Evolutionary conservation across 2,888 invertebrate species (phyloP).

Genomic region (Pammene aurita): DNA sequence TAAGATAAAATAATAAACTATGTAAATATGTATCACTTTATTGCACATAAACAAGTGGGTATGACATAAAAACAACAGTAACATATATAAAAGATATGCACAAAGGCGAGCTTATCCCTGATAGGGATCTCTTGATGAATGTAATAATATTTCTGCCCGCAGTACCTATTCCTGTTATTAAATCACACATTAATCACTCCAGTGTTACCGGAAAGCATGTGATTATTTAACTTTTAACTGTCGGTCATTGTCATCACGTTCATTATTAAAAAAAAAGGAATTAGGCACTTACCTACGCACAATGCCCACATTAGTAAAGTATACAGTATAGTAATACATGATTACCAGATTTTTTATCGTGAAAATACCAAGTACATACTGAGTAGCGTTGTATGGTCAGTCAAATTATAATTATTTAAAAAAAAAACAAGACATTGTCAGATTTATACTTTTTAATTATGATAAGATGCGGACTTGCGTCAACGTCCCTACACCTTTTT

Average conservation of each 20-base stretch:
- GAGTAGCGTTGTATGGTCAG: no score
- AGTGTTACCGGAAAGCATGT: slow-evolving; percentile 1
- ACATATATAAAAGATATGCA: no score
- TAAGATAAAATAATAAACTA: slow-evolving; percentile 11
- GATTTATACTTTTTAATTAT: slow-evolving; percentile 30
- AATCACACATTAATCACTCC: slow-evolving; percentile 12
- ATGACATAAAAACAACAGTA: no score
- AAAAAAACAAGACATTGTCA: slow-evolving; percentile 7
- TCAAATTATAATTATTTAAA: slow-evolving; percentile 19
- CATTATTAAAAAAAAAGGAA: not conserved
- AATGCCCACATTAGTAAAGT: no score
- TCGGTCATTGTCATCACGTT: slow-evolving; percentile 8
- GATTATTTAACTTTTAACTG: slow-evolving; percentile 13
- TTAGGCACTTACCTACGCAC: no score
- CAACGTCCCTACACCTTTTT: slow-evolving; percentile 19
- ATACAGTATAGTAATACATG: no score
- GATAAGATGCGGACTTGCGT: slow-evolving; percentile 4
- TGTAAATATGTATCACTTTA: no score
- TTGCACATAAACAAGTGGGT: no score
- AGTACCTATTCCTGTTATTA: not conserved
- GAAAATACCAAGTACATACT: no score
- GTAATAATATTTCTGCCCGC: slow-evolving; percentile 17
- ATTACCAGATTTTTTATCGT: no score
- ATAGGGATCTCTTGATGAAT: no score
- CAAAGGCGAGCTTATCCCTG: no score